phyloP scores from a whole-genome alignment of 2,113 vertebrate species.

The Callaeas wilsoni region DNA sequence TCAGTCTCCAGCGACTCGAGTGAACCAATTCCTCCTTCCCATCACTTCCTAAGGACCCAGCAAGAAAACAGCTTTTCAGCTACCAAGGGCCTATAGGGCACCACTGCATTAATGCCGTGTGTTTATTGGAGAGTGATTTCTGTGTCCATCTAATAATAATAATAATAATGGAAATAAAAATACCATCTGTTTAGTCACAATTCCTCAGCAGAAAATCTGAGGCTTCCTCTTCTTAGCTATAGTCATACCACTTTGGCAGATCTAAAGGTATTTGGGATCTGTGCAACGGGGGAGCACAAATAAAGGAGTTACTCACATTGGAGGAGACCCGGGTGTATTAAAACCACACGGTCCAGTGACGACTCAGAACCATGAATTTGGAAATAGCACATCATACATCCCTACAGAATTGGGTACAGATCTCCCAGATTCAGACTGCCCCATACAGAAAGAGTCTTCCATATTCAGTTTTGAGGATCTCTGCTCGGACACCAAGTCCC shows the following conservation, averaged over 20 bases:
- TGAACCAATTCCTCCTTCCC: background rate
- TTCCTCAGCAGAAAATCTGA: background rate
- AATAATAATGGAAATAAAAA: background rate
- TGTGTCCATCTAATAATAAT: background rate
- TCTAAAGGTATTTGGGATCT: background rate
- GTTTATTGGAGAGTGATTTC: background rate
- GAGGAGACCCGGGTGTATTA: background rate
- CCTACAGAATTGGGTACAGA: background rate
- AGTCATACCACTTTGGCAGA: background rate
- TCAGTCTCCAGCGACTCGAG: fast-evolving
- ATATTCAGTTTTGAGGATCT: background rate
- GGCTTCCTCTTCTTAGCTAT: background rate
- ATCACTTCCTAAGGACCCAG: background rate
- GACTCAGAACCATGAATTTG: background rate
- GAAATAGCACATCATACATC: background rate
- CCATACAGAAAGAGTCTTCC: background rate
- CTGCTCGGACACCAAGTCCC: background rate
- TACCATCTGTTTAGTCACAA: background rate
- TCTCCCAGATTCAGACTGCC: background rate
- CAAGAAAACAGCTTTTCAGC: background rate
- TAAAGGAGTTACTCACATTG: background rate
- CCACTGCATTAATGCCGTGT: fast-evolving
- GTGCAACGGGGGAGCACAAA: background rate
- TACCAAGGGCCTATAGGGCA: fast-evolving
- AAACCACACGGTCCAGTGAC: background rate